These are phyloP conservation scores for Dufourea novaeangliae DNA, from an alignment of 1,140 invertebrate genomes.

Conservation along the genomic window DNA sequence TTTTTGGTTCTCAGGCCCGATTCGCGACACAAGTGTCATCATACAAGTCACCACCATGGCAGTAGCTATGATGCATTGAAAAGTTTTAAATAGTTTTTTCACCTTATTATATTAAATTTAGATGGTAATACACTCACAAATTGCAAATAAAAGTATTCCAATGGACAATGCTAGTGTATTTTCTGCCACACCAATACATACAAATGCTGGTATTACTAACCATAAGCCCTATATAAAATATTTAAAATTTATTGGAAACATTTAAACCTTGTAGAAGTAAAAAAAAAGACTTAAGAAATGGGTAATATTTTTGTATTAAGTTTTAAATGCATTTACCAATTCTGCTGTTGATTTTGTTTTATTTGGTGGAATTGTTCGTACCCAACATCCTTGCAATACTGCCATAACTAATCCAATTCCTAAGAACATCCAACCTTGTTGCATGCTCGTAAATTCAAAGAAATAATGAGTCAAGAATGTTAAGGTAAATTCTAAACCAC, in stretches of 20 bases:
- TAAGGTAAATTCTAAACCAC: slow-evolving; percentile 98
- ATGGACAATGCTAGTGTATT: slow-evolving; percentile 85
- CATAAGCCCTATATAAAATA: slow-evolving; percentile 89
- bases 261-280: slow-evolving; percentile 15
- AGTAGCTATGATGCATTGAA: slow-evolving; percentile 85
- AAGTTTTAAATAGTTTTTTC: background rate
- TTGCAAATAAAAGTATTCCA: slow-evolving; percentile 93
- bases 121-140: slow-evolving; percentile 87
- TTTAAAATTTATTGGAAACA: slow-evolving; percentile 48
- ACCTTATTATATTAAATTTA: slow-evolving; percentile 8
- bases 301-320: slow-evolving; percentile 12
- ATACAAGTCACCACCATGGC: slow-evolving; percentile 97
- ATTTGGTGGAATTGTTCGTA: slow-evolving; percentile 89
- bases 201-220: slow-evolving; percentile 93
- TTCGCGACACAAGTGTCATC: slow-evolving; percentile 93
- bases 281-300: slow-evolving; percentile 1
- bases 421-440: slow-evolving; percentile 99
- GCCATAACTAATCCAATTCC: slow-evolving; percentile 97
- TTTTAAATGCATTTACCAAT: slow-evolving; percentile 79
- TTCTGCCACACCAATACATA: slow-evolving; percentile 90
- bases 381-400: slow-evolving; percentile 94
- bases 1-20: slow-evolving; percentile 92
- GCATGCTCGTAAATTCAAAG: slow-evolving; percentile 95
- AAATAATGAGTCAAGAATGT: slow-evolving; percentile 97
- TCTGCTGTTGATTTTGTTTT: slow-evolving; percentile 89